phyloP scores from a whole-genome alignment of 2,888 invertebrate genomes.

The Cheilosia urbana region DNA sequence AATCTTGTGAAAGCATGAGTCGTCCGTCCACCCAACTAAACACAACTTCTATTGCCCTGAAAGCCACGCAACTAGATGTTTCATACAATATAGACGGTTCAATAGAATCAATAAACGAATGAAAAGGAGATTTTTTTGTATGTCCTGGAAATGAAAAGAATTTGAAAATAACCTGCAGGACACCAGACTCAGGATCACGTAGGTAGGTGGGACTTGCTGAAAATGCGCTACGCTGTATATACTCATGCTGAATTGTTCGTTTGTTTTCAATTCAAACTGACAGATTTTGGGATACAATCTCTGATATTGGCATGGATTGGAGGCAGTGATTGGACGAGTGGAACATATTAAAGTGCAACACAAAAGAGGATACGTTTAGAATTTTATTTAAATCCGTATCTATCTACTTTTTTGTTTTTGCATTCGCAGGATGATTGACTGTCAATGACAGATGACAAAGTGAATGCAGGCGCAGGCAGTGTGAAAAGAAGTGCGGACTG shows the following conservation, averaged over 20 bases:
- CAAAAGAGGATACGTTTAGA: slow-evolving; percentile 18
- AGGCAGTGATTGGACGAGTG: slow-evolving; percentile 55
- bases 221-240: slow-evolving; percentile 21
- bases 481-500: no score
- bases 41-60: slow-evolving; percentile 39
- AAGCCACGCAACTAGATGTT: slow-evolving; percentile 32
- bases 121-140: slow-evolving; percentile 31
- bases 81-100: slow-evolving; percentile 24
- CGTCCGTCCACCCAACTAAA: slow-evolving; percentile 56
- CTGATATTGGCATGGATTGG: slow-evolving; percentile 44
- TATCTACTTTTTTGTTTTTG: background rate
- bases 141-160: slow-evolving; percentile 48
- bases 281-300: slow-evolving; percentile 58
- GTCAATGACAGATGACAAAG: background rate
- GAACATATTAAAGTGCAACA: slow-evolving; percentile 31
- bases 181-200: slow-evolving; percentile 48
- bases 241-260: slow-evolving; percentile 41
- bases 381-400: background rate
- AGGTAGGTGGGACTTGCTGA: slow-evolving; percentile 31
- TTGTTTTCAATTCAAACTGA: slow-evolving; percentile 63
- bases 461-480: background rate
- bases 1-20: slow-evolving; percentile 52
- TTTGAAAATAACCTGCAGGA: slow-evolving; percentile 41
- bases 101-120: slow-evolving; percentile 57
- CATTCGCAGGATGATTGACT: background rate